These are phyloP conservation scores for Tipula helvola DNA, from an alignment of 2,888 invertebrate species.

Conservation along the genomic window DNA sequence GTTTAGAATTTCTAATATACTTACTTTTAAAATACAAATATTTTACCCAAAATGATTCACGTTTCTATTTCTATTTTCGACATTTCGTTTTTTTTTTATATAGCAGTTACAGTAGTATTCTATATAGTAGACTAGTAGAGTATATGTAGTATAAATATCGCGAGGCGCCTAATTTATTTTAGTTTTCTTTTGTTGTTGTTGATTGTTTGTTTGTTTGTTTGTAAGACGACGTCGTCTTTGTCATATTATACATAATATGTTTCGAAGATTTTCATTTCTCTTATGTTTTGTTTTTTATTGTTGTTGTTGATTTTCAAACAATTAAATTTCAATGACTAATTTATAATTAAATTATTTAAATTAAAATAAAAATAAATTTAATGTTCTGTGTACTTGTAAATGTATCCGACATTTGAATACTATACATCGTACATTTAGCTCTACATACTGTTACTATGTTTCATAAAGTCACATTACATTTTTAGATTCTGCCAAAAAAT, in stretches of 20 bases:
- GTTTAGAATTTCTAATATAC: not conserved
- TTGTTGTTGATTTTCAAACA: not conserved
- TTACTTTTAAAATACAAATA: not conserved
- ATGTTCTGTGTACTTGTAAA: not conserved
- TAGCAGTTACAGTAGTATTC: not conserved
- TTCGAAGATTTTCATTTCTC: not conserved
- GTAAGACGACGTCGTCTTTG: not conserved
- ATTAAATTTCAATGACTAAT: not conserved
- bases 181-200: not conserved
- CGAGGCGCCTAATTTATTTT: not conserved
- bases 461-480: too few relatives aligned
- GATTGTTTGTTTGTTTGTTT: not conserved
- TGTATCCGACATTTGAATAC: not conserved
- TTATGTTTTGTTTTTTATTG: too few relatives aligned
- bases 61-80: not conserved
- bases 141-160: not conserved
- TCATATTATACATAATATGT: not conserved
- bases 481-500: not conserved
- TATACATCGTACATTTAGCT: not conserved
- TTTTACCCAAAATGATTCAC: not conserved
- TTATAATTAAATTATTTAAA: not conserved
- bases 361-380: not conserved
- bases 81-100: not conserved
- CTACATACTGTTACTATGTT: not conserved
- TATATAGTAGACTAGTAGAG: not conserved